Percentiles rank a stretch among this genome's conserved stretches.
phyloP scores from a whole-genome alignment of 2,797 vertebrate genomes.

The Sebastes glaucus region DNA sequence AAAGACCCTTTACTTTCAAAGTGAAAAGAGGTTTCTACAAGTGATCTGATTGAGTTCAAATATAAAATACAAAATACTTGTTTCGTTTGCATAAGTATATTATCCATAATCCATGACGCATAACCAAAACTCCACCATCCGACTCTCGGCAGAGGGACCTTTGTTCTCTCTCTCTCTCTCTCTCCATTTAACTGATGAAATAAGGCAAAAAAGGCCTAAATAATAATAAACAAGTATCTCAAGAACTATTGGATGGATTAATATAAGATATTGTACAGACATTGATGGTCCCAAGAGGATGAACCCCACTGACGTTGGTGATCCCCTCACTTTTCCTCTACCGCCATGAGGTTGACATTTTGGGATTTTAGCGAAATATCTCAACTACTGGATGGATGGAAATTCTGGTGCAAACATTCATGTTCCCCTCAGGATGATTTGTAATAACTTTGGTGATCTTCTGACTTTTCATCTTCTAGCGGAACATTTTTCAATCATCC shows the following conservation, averaged over 20 bases:
- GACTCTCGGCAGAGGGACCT: neutral
- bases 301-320: neutral
- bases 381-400: neutral
- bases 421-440: too few relatives aligned
- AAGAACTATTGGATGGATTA: neutral
- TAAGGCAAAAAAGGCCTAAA: neutral
- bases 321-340: too few relatives aligned
- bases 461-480: neutral
- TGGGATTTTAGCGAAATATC: rapidly evolving
- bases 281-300: neutral
- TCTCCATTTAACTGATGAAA: neutral
- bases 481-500: neutral
- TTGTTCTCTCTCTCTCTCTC: neutral
- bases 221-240: neutral
- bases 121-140: neutral
- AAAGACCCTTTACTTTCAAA: neutral
- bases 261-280: neutral
- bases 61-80: neutral
- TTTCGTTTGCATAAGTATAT: neutral
- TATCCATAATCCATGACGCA: neutral
- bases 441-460: neutral
- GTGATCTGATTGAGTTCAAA: neutral
- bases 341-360: neutral
- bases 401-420: too few relatives aligned
- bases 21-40: neutral